Evolutionary conservation across 2,797 vertebrate species (phyloP).

Genomic region (Psittacula derbiana): DNA sequence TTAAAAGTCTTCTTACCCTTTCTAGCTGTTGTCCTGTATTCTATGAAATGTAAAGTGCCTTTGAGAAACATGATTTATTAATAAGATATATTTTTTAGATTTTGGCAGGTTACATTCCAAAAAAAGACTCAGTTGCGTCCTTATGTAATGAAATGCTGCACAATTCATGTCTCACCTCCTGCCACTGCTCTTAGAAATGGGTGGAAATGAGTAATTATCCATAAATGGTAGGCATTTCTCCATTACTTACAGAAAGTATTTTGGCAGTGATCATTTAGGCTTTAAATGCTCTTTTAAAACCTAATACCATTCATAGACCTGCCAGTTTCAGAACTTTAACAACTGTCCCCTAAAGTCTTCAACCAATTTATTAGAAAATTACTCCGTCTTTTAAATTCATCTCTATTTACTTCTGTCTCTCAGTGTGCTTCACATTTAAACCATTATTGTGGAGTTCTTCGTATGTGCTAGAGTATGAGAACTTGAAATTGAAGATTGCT

Average conservation of each 20-base stretch:
- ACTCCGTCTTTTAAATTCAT: not conserved
- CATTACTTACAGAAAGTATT: conserved; percentile 37
- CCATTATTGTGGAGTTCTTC: not conserved
- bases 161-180: conserved; percentile 48
- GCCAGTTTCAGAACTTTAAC: conserved; percentile 13
- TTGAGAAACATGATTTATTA: conserved; percentile 58
- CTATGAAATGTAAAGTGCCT: conserved; percentile 30
- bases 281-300: conserved; percentile 48
- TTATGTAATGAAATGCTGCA: conserved; percentile 37
- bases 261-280: conserved; percentile 29
- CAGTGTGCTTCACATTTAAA: not conserved
- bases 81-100: conserved; percentile 34
- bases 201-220: conserved; percentile 40
- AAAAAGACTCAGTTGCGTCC: not conserved
- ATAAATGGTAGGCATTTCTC: conserved; percentile 8
- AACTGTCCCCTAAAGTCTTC: not conserved
- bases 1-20: not conserved
- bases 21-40: not conserved
- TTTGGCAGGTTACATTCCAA: conserved; percentile 47
- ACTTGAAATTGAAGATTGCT: not conserved
- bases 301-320: not conserved
- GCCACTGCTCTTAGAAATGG: conserved; percentile 30
- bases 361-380: not conserved
- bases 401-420: not conserved
- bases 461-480: not conserved